phyloP scores from a whole-genome alignment of 2,888 invertebrate genomes.

The Sisyra terminalis region DNA sequence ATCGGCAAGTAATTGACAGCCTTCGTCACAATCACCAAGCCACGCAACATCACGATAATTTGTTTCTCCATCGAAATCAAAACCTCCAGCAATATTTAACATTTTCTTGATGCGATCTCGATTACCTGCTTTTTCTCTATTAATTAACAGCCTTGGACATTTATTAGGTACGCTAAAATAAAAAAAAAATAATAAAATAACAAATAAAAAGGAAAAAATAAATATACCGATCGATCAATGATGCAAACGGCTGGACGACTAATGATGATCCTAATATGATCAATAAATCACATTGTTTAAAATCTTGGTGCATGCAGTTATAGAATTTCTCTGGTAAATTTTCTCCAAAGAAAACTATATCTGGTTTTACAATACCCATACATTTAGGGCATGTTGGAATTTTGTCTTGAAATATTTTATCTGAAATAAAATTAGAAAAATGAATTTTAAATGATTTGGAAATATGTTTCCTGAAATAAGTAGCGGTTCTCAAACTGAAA shows the following conservation, averaged over 20 bases:
- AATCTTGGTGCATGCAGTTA: conserved; percentile 49
- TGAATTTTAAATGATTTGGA: no score
- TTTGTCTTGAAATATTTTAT: conserved; percentile 50
- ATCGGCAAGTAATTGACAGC: conserved; percentile 54
- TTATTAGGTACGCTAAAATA: conserved; percentile 40
- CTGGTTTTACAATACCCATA: conserved; percentile 75
- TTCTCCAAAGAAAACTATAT: conserved; percentile 94
- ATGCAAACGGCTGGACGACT: conserved; percentile 88
- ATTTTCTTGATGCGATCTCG: conserved; percentile 22
- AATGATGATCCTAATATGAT: conserved; percentile 92
- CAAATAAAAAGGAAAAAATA: no score
- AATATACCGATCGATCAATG: conserved; percentile 59
- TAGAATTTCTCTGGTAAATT: conserved; percentile 67
- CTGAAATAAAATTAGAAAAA: conserved; percentile 27
- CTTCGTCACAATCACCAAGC: conserved; percentile 71
- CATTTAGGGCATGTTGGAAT: conserved; percentile 62
- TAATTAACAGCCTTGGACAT: conserved; percentile 73
- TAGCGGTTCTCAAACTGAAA: no score
- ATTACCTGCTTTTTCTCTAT: conserved; percentile 58
- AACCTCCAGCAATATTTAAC: conserved; percentile 34
- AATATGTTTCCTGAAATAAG: no score
- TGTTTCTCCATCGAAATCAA: conserved; percentile 48
- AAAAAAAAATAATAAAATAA: neutral
- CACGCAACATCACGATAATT: conserved; percentile 60
- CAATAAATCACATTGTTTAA: conserved; percentile 72